A percentile compares a stretch with the other conserved stretches of the same genome.
Evolutionary conservation across 2,888 invertebrate species (phyloP).

Genomic region (Phania funesta): DNA sequence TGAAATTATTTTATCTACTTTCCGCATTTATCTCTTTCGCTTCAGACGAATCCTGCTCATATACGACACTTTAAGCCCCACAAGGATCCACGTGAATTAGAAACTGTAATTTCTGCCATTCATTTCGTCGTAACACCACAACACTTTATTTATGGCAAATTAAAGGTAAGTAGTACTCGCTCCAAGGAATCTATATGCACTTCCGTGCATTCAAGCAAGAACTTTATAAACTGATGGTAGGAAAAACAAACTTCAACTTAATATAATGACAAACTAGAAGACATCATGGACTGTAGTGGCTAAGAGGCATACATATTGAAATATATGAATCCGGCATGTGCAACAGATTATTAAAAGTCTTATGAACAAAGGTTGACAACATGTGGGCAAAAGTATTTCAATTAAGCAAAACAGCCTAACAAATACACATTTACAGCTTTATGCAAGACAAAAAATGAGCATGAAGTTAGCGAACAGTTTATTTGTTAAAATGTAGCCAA

Average conservation of each 20-base stretch:
- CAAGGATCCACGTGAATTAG: constrained; percentile 76
- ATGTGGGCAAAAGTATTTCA: no score
- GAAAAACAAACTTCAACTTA: constrained; percentile 2
- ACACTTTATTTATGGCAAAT: constrained; percentile 81
- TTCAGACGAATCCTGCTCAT: constrained; percentile 75
- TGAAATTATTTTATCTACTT: constrained; percentile 37
- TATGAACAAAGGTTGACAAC: neutral
- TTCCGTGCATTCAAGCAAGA: constrained; percentile 6
- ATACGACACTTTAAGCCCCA: constrained; percentile 74
- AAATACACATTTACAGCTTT: no score
- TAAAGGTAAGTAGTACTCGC: constrained; percentile 79
- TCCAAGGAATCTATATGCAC: constrained; percentile 43
- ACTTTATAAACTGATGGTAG: constrained; percentile 1
- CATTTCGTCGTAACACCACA: constrained; percentile 81
- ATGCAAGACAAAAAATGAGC: no score
- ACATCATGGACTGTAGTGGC: constrained; percentile 20
- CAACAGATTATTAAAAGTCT: neutral
- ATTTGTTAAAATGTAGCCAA: no score
- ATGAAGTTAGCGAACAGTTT: no score
- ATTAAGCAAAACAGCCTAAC: no score
- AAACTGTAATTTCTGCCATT: constrained; percentile 80
- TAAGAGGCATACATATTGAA: no score
- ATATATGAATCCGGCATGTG: neutral
- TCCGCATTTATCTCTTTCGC: neutral
- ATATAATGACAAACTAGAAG: constrained; percentile 45